Evolutionary conservation across 30 jellyfish, hydroid and myxozoan genomes (phyloP).

Genomic region (Calvadosia cruxmelitensis): DNA sequence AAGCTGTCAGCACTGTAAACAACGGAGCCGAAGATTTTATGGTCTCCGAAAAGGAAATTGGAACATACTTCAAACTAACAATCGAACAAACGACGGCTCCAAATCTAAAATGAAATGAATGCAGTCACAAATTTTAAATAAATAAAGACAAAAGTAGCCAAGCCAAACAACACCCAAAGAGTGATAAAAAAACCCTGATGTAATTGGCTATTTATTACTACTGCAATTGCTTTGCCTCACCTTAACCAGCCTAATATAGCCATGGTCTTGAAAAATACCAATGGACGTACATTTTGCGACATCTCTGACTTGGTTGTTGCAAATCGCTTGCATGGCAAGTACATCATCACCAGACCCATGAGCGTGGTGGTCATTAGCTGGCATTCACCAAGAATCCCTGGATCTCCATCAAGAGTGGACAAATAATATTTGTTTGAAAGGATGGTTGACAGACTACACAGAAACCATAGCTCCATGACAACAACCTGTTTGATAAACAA

Average conservation of each 20-base stretch:
- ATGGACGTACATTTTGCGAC: conserved; percentile 10
- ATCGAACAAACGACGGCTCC: conserved; percentile 93
- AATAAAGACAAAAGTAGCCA: background rate
- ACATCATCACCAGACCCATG: conserved; percentile 82
- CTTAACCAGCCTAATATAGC: conserved; percentile 79
- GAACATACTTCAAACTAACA: conserved; percentile 78
- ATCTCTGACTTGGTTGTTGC: conserved; percentile 7
- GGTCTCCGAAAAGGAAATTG: conserved; percentile 95
- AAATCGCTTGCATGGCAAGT: conserved; percentile 46
- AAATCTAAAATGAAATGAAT: conserved; percentile 32
- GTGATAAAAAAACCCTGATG: background rate
- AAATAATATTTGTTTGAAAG: conserved; percentile 64
- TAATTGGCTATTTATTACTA: background rate
- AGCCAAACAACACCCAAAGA: background rate
- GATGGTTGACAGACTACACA: conserved; percentile 76
- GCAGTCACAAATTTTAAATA: background rate
- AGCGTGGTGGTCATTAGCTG: conserved; percentile 80
- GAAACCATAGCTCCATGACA: conserved; percentile 76
- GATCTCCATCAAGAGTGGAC: conserved; percentile 71
- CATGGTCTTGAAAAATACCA: conserved; percentile 56
- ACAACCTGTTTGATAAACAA: conserved; percentile 39
- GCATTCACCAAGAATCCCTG: conserved; percentile 85
- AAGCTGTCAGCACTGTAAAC: conserved; percentile 80
- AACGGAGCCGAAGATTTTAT: conserved; percentile 96
- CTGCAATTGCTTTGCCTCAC: conserved; percentile 8